phyloP scores from a whole-genome alignment of 2,797 vertebrate species.

The Melanotaenia boesemani region DNA sequence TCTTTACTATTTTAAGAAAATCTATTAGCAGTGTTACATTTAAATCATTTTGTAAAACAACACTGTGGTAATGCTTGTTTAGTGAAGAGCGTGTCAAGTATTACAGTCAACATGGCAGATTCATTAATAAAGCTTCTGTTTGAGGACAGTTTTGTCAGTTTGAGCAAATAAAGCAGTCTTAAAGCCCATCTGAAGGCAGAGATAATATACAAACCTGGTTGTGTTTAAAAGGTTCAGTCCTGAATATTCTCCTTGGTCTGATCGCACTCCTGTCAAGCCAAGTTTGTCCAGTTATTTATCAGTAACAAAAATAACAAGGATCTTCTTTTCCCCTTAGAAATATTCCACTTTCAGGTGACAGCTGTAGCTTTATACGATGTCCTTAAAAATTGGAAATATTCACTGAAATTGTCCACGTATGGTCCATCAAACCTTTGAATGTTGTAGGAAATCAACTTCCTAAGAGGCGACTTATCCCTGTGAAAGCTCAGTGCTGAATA shows the following conservation, averaged over 20 bases:
- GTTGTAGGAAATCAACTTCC: not conserved
- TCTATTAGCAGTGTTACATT: not conserved
- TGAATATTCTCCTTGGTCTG: slow-evolving; percentile 5
- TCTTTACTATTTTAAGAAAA: not conserved
- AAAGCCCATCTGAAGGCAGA: not conserved
- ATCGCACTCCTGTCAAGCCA: slow-evolving; percentile 6
- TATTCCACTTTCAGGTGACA: slow-evolving; percentile 1
- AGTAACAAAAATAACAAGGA: not conserved
- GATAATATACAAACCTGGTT: slow-evolving; percentile 60
- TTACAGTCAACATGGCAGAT: not conserved
- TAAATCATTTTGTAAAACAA: not conserved
- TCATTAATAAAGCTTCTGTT: not conserved
- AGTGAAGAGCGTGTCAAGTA: not conserved
- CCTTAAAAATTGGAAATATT: slow-evolving; percentile 3
- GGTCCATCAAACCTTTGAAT: slow-evolving; percentile 10
- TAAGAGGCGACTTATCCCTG: not conserved
- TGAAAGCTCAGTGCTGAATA: not conserved
- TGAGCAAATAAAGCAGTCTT: not conserved
- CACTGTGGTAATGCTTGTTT: slow-evolving; percentile 18
- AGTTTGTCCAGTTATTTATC: not conserved
- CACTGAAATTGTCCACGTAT: not conserved
- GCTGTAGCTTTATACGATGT: not conserved
- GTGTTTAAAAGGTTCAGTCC: not conserved
- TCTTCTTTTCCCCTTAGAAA: slow-evolving; percentile 10
- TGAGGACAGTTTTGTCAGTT: not conserved